Conservation (phyloP, 2,797 vertebrate species). For the Megaceryle alcyon region DNA sequence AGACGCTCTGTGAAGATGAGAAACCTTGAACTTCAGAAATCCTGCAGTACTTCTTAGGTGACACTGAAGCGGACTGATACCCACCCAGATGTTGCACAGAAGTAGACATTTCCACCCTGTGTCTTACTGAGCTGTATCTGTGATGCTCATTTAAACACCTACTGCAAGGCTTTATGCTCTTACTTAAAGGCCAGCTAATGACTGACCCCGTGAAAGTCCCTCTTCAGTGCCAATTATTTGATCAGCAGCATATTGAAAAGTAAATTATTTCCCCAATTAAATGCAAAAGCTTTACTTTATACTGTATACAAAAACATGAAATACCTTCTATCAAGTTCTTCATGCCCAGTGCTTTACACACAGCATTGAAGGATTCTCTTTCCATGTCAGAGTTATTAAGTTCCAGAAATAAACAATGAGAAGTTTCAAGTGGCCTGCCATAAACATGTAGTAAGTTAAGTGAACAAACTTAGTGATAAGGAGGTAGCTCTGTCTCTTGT, state of each 20-base stretch:
- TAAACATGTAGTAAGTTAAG: neutral
- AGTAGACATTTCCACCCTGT: neutral
- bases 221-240: neutral
- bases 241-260: neutral
- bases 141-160: neutral
- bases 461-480: neutral
- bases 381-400: neutral
- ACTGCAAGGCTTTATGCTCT: neutral
- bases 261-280: neutral
- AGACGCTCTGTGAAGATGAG: neutral
- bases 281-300: neutral
- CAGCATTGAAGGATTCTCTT: neutral
- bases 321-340: neutral
- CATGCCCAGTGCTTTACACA: neutral
- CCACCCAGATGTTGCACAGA: neutral
- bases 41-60: neutral
- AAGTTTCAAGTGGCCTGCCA: neutral
- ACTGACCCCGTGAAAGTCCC: neutral
- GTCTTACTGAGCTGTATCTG: neutral
- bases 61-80: neutral
- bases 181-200: neutral
- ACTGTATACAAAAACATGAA: neutral
- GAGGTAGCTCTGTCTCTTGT: slow-evolving; percentile 20
- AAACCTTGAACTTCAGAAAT: neutral
- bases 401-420: neutral